Evolutionary conservation across 2,113 vertebrate genomes (phyloP), one percentile per base, ranked within the genome.

Genomic region (Lasiurus cinereus): DNA sequence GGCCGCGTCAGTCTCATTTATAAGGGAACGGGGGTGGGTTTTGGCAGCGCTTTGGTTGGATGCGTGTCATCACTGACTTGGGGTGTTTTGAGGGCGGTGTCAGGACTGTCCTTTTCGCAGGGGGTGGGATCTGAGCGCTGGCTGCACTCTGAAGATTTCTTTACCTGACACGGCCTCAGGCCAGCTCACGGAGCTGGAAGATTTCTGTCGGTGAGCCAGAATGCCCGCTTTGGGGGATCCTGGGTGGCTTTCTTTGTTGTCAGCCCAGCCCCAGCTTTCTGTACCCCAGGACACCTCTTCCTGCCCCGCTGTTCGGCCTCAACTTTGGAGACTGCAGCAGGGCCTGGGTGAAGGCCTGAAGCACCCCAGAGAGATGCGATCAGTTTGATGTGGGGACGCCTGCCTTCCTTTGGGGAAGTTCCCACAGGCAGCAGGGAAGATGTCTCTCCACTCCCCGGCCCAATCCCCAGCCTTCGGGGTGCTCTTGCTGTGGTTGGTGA

Each of bases 151-250:
- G 15, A 87, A 50, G 46, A 39, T 83, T 83, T 90, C 12, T 78
- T 56, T 43, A 43, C 19, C 10, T 13, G 72, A 80, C 33, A 19
- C 27, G 77, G 73, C 31, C 19, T 12, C 72, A 74, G 6, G 50
- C 78, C 18, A 83, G 56, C 64, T 94, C 62, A 31, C 18, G 0
- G 29, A 90, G 48, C 36, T 83, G 79, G 48, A 78, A 15, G 3
- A 62, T 66, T 86, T 69, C 56, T 74, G 22, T 22, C 69, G 84
- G 80, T 87, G n/a, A 90, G n/a, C 29, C 31, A 85, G 77, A 59
- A 4, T n/a, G n/a, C 31, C 48, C 72, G 59, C 46, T 67, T 72
- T 96, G 14, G 11, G 48, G 59, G 16, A 24, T 59, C 50, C 62
- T 56, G 10, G 33, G 22, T 31, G 73, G 16, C 77, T 82, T 24